phyloP scores from a whole-genome alignment of 2,888 invertebrate species.

The Tridacna crocea region DNA sequence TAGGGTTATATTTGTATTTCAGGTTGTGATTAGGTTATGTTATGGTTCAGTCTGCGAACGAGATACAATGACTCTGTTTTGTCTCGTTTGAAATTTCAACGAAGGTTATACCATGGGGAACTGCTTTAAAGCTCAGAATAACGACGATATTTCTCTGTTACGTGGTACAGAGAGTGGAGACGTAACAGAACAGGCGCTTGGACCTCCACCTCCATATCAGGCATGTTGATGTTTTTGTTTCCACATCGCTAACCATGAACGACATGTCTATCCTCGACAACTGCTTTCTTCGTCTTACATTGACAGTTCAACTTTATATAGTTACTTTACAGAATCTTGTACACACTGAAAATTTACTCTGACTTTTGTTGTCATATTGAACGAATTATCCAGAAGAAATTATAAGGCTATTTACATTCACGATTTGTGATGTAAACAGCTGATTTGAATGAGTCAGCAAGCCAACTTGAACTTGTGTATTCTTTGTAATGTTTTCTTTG shows the following conservation, averaged over 20 bases:
- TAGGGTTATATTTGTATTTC: slow-evolving; percentile 27
- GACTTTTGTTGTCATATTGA: too few relatives aligned
- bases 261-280: background rate
- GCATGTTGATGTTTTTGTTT: slow-evolving; percentile 57
- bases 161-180: slow-evolving; percentile 81
- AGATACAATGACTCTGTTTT: slow-evolving; percentile 38
- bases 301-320: background rate
- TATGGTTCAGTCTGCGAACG: slow-evolving; percentile 31
- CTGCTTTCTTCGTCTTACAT: slow-evolving; percentile 1
- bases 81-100: slow-evolving; percentile 13
- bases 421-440: too few relatives aligned
- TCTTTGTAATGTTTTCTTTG: too few relatives aligned
- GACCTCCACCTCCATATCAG: slow-evolving; percentile 85
- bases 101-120: slow-evolving; percentile 83
- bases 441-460: too few relatives aligned
- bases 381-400: too few relatives aligned
- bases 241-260: slow-evolving; percentile 16
- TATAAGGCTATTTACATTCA: too few relatives aligned
- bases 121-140: slow-evolving; percentile 84
- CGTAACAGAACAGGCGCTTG: slow-evolving; percentile 76
- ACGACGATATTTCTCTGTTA: slow-evolving; percentile 85
- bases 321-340: too few relatives aligned
- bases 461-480: too few relatives aligned
- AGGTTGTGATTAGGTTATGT: slow-evolving; percentile 47
- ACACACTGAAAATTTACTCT: too few relatives aligned